Evolutionary conservation across 2,888 invertebrate genomes (phyloP).

Genomic region (Scaptomyza cyrtandrae): DNA sequence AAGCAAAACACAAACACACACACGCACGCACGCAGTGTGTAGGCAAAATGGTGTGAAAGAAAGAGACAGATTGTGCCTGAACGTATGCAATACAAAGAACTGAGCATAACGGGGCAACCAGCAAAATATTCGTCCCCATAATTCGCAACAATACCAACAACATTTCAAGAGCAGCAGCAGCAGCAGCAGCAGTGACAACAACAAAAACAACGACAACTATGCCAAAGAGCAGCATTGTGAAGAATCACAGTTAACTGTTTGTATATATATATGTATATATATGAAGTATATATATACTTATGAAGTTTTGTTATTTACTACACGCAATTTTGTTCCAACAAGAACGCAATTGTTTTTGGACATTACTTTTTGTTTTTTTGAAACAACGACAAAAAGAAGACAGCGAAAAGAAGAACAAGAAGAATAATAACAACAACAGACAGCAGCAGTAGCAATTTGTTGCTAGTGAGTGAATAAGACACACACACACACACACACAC

Average conservation of each 20-base stretch:
- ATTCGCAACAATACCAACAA: constrained; percentile 13
- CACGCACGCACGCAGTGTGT: constrained; percentile 15
- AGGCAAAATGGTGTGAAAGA: constrained; percentile 28
- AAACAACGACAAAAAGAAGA: constrained; percentile 1
- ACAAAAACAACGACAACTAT: constrained; percentile 7
- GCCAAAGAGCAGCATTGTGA: constrained; percentile 41
- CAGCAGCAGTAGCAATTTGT: constrained; percentile 30
- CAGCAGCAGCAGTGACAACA: constrained; percentile 4
- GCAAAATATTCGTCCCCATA: constrained; percentile 36
- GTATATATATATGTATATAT: constrained; percentile 10
- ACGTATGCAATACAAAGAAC: constrained; percentile 59
- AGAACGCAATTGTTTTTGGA: constrained; percentile 53
- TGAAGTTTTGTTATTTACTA: constrained; percentile 11
- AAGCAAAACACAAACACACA: constrained; percentile 17
- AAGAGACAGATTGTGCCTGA: constrained; percentile 16
- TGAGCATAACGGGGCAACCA: constrained; percentile 20
- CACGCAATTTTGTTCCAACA: not conserved
- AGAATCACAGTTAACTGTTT: constrained; percentile 8
- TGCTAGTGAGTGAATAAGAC: constrained; percentile 13
- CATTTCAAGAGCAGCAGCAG: not conserved
- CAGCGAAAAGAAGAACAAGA: constrained; percentile 4
- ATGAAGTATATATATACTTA: not conserved
- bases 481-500: constrained; percentile 1
- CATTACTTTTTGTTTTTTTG: constrained; percentile 5
- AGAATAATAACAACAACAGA: constrained; percentile 11